phyloP scores from a whole-genome alignment of 1,140 invertebrate genomes.

The Solenopsis invicta region DNA sequence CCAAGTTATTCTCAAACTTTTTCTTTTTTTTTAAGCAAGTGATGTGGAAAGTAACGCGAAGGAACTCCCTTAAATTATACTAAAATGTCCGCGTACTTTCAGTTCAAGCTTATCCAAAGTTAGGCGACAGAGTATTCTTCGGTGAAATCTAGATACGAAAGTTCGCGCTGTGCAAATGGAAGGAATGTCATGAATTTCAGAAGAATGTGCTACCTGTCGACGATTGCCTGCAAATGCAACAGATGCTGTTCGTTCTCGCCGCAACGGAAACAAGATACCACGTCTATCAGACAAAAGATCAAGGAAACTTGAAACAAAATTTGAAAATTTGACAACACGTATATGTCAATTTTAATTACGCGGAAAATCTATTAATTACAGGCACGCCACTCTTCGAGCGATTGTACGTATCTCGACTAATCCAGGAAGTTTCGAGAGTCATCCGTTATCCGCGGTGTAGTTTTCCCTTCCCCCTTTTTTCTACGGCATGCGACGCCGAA shows the following conservation, averaged over 20 bases:
- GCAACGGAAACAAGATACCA: background rate
- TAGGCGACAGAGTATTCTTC: conserved; percentile 24
- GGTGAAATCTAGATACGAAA: conserved; percentile 57
- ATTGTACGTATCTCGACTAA: background rate
- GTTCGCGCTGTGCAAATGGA: conserved; percentile 49
- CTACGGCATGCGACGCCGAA: background rate
- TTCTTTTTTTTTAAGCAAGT: background rate
- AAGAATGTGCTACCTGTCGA: conserved; percentile 46
- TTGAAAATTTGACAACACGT: background rate
- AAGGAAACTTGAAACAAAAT: background rate
- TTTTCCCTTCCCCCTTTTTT: background rate
- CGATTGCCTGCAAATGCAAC: conserved; percentile 46
- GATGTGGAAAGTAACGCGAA: background rate
- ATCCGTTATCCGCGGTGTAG: conserved; percentile 40
- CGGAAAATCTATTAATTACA: background rate
- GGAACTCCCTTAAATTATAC: conserved; percentile 19
- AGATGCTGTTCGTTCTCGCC: background rate
- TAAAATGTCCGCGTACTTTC: conserved; percentile 23
- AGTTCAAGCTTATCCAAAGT: conserved; percentile 29
- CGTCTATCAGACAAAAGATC: background rate
- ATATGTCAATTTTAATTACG: background rate
- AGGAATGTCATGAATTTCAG: conserved; percentile 51
- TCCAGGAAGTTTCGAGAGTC: conserved; percentile 33
- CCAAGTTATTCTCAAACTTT: background rate
- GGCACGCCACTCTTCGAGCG: no score